Conservation (phyloP, 1,140 invertebrate species). For the Elysia chlorotica region DNA sequence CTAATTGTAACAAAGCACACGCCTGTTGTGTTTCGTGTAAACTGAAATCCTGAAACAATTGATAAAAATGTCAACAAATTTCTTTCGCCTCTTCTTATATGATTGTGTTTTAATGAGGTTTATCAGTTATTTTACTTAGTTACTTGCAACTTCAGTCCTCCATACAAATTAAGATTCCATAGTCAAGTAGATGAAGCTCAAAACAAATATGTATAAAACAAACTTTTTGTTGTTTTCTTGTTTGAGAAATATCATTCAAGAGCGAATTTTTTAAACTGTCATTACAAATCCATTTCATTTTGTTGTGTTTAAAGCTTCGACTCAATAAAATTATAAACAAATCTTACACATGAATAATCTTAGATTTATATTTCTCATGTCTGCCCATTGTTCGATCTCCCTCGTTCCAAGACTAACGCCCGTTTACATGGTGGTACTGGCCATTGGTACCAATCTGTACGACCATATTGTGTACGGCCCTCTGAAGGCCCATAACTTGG, state of each 20-base stretch:
- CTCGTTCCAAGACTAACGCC: constrained; percentile 12
- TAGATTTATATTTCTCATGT: too few relatives aligned
- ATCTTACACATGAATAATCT: neutral
- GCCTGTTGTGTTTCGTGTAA: neutral
- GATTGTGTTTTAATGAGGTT: neutral
- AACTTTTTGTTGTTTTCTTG: neutral
- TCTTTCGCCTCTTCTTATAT: neutral
- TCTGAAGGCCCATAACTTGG: constrained; percentile 1
- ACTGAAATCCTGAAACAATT: neutral
- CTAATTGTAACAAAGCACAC: too few relatives aligned
- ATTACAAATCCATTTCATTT: neutral
- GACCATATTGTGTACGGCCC: constrained; percentile 9
- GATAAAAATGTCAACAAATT: neutral
- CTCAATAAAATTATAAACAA: neutral
- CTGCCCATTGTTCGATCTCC: too few relatives aligned
- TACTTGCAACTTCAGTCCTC: too few relatives aligned
- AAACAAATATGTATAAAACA: neutral
- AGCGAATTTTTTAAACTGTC: neutral
- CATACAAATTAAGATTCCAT: too few relatives aligned
- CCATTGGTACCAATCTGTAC: constrained; percentile 2
- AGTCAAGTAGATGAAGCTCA: too few relatives aligned
- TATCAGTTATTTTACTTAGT: neutral
- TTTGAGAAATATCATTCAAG: neutral
- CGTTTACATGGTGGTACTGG: constrained; percentile 6
- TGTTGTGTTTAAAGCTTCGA: neutral